These are phyloP conservation scores for Dimorphilus gyrociliatus DNA, from an alignment of 2,888 invertebrate species.

Conservation along the genomic window DNA sequence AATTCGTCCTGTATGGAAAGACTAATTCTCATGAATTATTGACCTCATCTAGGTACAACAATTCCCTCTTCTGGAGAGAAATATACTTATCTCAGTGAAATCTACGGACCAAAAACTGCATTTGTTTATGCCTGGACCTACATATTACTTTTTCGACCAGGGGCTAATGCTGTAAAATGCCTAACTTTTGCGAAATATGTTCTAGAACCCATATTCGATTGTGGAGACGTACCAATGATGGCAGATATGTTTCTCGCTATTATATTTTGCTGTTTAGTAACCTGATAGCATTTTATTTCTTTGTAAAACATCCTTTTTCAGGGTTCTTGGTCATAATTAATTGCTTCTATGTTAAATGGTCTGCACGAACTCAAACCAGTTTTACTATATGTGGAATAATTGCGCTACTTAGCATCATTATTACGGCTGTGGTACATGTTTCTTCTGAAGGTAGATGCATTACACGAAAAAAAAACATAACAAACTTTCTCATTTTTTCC, in stretches of 20 bases:
- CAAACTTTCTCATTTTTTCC: too few species aligned
- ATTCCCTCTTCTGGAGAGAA: slow-evolving; percentile 3
- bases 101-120: neutral
- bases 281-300: neutral
- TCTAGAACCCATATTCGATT: neutral
- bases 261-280: slow-evolving; percentile 1
- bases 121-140: slow-evolving; percentile 2
- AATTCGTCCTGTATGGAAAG: too few species aligned
- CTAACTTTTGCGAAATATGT: slow-evolving; percentile 3
- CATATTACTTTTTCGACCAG: slow-evolving; percentile 2
- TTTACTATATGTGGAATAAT: neutral
- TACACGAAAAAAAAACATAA: too few species aligned
- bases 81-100: slow-evolving; percentile 3
- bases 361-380: neutral
- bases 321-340: neutral
- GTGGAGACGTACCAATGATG: neutral
- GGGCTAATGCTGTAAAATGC: slow-evolving; percentile 3
- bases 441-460: too few species aligned
- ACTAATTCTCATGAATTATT: too few species aligned
- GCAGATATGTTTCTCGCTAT: slow-evolving; percentile 1
- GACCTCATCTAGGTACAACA: slow-evolving; percentile 3
- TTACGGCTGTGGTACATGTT: neutral
- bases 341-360: neutral
- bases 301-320: neutral
- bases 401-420: neutral